Conservation (phyloP, 1,140 invertebrate genomes). For the Drosophila obscura region DNA sequence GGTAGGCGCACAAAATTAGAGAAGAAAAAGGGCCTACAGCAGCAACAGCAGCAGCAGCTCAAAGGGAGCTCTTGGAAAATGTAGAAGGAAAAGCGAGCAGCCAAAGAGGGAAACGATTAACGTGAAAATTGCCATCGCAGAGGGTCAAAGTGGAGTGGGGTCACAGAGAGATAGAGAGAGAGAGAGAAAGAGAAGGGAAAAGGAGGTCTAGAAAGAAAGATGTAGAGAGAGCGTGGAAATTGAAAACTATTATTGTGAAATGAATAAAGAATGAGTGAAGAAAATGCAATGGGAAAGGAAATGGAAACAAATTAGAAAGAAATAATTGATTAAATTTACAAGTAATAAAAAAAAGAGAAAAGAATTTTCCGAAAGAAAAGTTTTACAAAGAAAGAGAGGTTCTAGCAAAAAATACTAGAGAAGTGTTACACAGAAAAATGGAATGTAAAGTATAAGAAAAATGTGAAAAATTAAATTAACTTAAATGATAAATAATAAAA, state of each 20-base stretch:
- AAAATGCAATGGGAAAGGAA: constrained; percentile 35
- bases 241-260: constrained; percentile 44
- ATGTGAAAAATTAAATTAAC: too few species aligned
- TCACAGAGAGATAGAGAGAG: not conserved
- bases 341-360: constrained; percentile 1
- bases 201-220: not conserved
- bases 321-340: not conserved
- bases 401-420: too few species aligned
- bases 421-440: too few species aligned
- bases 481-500: too few species aligned
- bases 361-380: not conserved
- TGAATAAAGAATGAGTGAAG: not conserved
- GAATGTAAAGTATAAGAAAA: too few species aligned
- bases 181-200: not conserved
- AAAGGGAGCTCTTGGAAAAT: constrained; percentile 28
- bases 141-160: constrained; percentile 50
- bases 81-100: constrained; percentile 18
- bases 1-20: constrained; percentile 28
- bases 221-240: constrained; percentile 46
- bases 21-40: not conserved
- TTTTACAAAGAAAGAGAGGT: not conserved
- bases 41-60: constrained; percentile 21
- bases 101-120: constrained; percentile 38
- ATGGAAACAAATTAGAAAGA: constrained; percentile 17
- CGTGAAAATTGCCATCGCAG: constrained; percentile 61